A percentile compares a stretch with the other conserved stretches of the same genome.
Conservation (phyloP, 1,140 invertebrate genomes). For the Caerostris extrusa region DNA sequence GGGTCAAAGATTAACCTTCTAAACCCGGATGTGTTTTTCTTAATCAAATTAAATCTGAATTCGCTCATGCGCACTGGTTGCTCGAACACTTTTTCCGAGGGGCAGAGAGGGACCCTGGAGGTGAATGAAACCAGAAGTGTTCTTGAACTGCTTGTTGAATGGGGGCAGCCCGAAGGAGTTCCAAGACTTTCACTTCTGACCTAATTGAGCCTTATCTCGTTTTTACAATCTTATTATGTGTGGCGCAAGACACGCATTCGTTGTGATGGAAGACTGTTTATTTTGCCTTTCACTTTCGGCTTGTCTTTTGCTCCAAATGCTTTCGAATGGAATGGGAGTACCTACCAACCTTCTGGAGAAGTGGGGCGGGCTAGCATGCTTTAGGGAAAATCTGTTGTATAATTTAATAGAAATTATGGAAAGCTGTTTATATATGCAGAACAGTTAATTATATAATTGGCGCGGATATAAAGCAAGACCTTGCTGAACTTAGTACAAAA, state of each 20-base stretch:
- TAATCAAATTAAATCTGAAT: background rate
- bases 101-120: background rate
- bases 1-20: background rate
- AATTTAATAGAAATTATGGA: too few relatives aligned
- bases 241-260: slow-evolving; percentile 15
- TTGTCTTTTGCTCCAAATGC: background rate
- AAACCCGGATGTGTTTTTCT: background rate
- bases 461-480: too few relatives aligned
- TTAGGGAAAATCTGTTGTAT: too few relatives aligned
- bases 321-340: background rate
- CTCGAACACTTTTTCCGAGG: background rate
- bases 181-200: slow-evolving; percentile 17
- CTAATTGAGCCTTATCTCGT: slow-evolving; percentile 36
- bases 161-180: background rate
- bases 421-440: too few relatives aligned
- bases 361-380: background rate
- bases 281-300: background rate
- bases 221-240: slow-evolving; percentile 53
- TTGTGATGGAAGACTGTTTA: background rate
- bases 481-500: too few relatives aligned
- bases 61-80: background rate
- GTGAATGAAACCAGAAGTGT: background rate
- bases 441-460: too few relatives aligned
- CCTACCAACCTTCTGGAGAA: background rate
- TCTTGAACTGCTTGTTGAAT: slow-evolving; percentile 20